These are phyloP conservation scores for Empis livida DNA, from an alignment of 2,888 invertebrate species.

Conservation along the genomic window DNA sequence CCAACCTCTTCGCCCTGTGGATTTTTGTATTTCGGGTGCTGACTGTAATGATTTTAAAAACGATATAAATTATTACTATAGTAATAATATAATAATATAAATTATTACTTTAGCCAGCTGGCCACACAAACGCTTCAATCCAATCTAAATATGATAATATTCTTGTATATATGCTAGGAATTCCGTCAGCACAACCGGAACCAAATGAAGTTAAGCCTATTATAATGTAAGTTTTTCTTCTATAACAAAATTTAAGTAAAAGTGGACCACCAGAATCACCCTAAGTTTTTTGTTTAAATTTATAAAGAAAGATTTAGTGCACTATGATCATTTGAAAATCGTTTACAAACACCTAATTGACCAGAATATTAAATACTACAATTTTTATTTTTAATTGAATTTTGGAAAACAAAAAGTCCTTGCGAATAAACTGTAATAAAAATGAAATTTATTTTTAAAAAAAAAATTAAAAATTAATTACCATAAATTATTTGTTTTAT, in stretches of 20 bases:
- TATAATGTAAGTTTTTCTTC: not conserved
- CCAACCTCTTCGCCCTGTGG: too few species aligned
- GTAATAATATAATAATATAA: too few species aligned
- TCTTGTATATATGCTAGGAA: slow-evolving; percentile 4
- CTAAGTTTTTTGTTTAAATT: not conserved
- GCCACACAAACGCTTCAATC: slow-evolving; percentile 1
- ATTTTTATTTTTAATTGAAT: not conserved
- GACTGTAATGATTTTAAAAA: too few species aligned
- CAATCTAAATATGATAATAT: slow-evolving; percentile 2
- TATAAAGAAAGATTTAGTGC: not conserved
- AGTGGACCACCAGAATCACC: slow-evolving; percentile 1
- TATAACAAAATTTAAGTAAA: not conserved
- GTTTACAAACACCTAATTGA: not conserved
- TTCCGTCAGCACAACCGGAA: not conserved
- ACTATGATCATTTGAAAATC: not conserved
- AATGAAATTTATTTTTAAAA: too few species aligned
- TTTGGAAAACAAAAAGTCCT: too few species aligned
- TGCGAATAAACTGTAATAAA: too few species aligned
- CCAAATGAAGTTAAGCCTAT: slow-evolving; percentile 5
- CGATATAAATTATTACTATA: too few species aligned
- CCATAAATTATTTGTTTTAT: too few species aligned
- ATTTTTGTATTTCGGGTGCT: too few species aligned
- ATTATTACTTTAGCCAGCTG: not conserved
- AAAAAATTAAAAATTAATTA: too few species aligned
- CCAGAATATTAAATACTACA: not conserved